phyloP scores from a whole-genome alignment of 2,888 invertebrate species.

The Morpho deidamia region DNA sequence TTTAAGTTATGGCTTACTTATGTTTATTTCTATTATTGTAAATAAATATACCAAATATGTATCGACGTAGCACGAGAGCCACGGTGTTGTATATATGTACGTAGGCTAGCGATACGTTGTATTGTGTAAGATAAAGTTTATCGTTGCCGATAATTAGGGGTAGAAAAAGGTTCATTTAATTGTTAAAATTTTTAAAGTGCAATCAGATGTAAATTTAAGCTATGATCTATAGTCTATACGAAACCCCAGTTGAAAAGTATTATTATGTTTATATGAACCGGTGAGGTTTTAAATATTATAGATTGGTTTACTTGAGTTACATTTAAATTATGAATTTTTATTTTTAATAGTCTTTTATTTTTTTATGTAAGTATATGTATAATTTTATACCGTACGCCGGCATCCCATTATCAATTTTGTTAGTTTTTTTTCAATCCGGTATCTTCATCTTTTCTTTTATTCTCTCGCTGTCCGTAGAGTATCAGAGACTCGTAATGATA shows the following conservation, averaged over 20 bases:
- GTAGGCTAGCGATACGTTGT: constrained; percentile 39
- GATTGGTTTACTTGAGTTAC: constrained; percentile 71
- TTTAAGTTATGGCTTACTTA: constrained; percentile 57
- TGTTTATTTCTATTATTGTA: constrained; percentile 58
- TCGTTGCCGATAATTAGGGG: constrained; percentile 46
- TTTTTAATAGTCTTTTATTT: constrained; percentile 66
- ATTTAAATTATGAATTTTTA: constrained; percentile 74
- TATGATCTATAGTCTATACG: constrained; percentile 57
- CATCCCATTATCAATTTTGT: not conserved
- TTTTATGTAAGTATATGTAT: constrained; percentile 61
- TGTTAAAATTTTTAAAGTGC: constrained; percentile 70
- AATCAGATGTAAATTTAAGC: constrained; percentile 73
- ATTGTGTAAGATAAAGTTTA: constrained; percentile 46
- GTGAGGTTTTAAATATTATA: constrained; percentile 74
- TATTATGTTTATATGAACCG: constrained; percentile 77
- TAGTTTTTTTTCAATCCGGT: constrained; percentile 1
- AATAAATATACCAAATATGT: constrained; percentile 76
- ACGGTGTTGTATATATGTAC: constrained; percentile 60
- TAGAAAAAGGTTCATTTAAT: constrained; percentile 51
- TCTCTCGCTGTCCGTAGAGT: constrained; percentile 20
- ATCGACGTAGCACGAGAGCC: constrained; percentile 49
- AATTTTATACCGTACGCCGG: constrained; percentile 57
- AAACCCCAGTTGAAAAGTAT: constrained; percentile 76
- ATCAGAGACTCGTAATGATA: constrained; percentile 27
- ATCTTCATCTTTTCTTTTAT: constrained; percentile 15